Percentiles rank a stretch among this genome's conserved stretches.
These are phyloP conservation scores for Himantopus leucocephalus DNA, from an alignment of 2,113 vertebrate genomes.

Conservation along the genomic window DNA sequence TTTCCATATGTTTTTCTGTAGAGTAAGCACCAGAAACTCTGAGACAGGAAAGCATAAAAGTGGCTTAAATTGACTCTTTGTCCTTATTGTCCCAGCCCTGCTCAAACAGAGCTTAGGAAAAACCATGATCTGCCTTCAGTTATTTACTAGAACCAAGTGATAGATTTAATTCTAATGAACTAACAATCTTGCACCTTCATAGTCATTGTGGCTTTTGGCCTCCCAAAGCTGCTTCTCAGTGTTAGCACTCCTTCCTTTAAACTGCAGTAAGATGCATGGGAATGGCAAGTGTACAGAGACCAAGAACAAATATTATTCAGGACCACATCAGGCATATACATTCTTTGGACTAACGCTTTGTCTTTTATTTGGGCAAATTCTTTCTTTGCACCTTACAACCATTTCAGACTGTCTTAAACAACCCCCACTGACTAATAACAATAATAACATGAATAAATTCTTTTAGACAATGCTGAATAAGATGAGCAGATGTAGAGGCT, in stretches of 20 bases:
- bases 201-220: neutral
- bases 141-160: neutral
- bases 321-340: neutral
- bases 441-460: neutral
- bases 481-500: neutral
- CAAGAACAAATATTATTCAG: neutral
- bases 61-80: neutral
- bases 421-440: neutral
- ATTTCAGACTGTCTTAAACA: neutral
- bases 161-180: slow-evolving; percentile 50
- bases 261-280: neutral
- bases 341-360: neutral
- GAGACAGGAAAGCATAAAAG: neutral
- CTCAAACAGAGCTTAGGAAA: neutral
- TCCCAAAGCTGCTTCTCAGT: neutral
- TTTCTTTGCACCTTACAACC: neutral
- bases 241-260: neutral
- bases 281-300: neutral
- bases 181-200: neutral
- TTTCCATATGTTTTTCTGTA: neutral
- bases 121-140: neutral
- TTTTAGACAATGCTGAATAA: neutral
- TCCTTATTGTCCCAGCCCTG: neutral
- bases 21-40: neutral
- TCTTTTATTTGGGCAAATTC: neutral